Evolutionary conservation across 2,797 vertebrate species (phyloP).

Genomic region (Diglossa cyanea): DNA sequence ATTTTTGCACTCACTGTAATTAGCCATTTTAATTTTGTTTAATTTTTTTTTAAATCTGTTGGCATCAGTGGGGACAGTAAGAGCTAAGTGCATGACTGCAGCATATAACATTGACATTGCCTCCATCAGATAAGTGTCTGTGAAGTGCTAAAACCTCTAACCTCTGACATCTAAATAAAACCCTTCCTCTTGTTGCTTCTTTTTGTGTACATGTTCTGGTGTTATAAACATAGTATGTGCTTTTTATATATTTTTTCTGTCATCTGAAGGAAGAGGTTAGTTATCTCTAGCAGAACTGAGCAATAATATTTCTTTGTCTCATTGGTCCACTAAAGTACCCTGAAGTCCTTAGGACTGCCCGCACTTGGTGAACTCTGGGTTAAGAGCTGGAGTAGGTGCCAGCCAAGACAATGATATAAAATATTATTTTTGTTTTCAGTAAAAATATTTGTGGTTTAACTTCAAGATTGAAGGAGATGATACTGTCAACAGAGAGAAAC

Average conservation of each 20-base stretch:
- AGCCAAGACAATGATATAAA: background rate
- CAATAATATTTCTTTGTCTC: background rate
- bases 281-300: background rate
- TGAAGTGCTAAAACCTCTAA: background rate
- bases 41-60: fast-evolving
- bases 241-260: background rate
- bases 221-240: background rate
- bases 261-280: background rate
- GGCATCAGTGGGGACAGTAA: background rate
- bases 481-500: background rate
- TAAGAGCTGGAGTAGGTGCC: background rate
- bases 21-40: background rate
- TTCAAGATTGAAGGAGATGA: background rate
- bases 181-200: background rate
- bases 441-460: background rate
- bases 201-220: background rate
- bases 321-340: background rate
- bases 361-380: background rate
- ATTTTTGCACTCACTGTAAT: background rate
- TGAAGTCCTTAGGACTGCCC: background rate
- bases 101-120: background rate
- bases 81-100: background rate
- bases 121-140: background rate
- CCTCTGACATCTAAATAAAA: background rate
- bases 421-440: background rate